A percentile compares a stretch with the other conserved stretches of the same genome.
Evolutionary conservation across 2,797 vertebrate genomes (phyloP).

Genomic region (Catamblyrhynchus diadema): DNA sequence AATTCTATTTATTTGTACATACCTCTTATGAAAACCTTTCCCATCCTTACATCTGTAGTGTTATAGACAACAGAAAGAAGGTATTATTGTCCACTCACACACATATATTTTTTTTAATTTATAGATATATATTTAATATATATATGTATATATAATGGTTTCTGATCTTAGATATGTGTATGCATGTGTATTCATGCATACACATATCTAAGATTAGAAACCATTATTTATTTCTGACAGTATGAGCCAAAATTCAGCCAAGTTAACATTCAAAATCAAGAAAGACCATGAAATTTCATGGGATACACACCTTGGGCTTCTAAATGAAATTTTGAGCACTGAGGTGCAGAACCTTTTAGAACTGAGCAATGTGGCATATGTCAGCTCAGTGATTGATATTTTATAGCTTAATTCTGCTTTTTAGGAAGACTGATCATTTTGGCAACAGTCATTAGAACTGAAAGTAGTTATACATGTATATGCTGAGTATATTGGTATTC

Average conservation of each 20-base stretch:
- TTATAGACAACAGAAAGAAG: not conserved
- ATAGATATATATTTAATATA: not conserved
- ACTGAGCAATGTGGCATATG: not conserved
- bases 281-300: not conserved
- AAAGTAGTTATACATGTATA: not conserved
- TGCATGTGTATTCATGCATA: rapidly evolving
- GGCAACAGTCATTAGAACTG: not conserved
- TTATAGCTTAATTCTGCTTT: not conserved
- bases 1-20: not conserved
- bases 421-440: not conserved
- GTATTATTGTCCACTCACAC: not conserved
- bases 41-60: not conserved
- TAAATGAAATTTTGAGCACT: not conserved
- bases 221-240: not conserved
- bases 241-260: not conserved
- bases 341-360: not conserved
- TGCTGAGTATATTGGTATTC: not conserved
- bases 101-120: rapidly evolving
- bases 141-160: not conserved
- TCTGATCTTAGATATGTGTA: too few species aligned
- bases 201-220: not conserved
- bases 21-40: not conserved
- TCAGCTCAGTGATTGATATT: not conserved
- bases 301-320: not conserved
- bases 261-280: not conserved